Percentiles rank a stretch among this genome's conserved stretches.
phyloP scores from a whole-genome alignment of 2,797 vertebrate species.

The Gymnocypris eckloni region DNA sequence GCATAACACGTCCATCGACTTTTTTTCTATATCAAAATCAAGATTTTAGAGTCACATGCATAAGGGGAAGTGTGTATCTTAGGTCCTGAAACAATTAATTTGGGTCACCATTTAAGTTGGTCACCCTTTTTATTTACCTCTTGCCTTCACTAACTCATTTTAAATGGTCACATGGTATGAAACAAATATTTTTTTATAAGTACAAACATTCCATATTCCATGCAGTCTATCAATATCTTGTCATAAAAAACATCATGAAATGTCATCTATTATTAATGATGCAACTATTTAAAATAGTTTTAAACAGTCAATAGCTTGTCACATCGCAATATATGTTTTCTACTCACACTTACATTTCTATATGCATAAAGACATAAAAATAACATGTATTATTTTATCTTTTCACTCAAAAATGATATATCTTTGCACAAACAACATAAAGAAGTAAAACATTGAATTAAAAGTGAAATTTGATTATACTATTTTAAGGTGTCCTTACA shows the following conservation, averaged over 20 bases:
- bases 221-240: neutral
- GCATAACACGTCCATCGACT: neutral
- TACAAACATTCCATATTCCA: neutral
- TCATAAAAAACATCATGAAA: neutral
- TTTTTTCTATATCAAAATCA: slow-evolving; percentile 21
- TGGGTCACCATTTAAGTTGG: slow-evolving; percentile 10
- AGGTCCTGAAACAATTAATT: slow-evolving; percentile 19
- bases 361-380: neutral
- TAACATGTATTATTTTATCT: neutral
- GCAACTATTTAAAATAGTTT: neutral
- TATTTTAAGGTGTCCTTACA: neutral
- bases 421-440: neutral
- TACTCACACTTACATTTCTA: neutral
- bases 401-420: neutral
- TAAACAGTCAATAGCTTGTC: neutral
- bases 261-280: neutral
- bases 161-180: slow-evolving; percentile 16
- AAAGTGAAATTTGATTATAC: neutral
- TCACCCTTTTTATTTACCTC: slow-evolving; percentile 16
- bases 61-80: slow-evolving; percentile 12
- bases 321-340: neutral
- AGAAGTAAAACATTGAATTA: neutral
- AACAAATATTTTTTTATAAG: slow-evolving; percentile 1
- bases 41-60: neutral
- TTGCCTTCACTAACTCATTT: neutral